Percentiles rank a stretch among this genome's conserved stretches.
These are phyloP conservation scores for Pempheris klunzingeri DNA, from an alignment of 2,797 vertebrate species.

Conservation along the genomic window DNA sequence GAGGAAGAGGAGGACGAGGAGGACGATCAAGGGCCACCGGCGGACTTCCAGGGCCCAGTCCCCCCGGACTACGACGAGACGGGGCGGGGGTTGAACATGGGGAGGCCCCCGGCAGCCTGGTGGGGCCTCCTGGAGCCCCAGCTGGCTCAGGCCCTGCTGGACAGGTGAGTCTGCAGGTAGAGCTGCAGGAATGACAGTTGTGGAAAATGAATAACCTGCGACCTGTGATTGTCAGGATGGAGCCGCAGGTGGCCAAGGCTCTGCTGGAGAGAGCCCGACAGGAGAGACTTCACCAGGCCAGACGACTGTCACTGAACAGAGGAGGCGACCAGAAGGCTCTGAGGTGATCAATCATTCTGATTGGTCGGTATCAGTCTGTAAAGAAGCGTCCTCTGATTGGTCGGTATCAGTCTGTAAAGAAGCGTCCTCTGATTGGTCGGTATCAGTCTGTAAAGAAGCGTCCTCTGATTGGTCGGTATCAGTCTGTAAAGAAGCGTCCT, in stretches of 20 bases:
- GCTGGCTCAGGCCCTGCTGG: conserved; percentile 81
- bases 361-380: too few species aligned
- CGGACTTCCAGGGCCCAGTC: conserved; percentile 74
- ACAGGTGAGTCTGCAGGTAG: too few species aligned
- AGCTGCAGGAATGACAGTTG: neutral
- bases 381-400: too few species aligned
- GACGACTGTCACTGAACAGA: conserved; percentile 16
- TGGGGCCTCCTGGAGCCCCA: conserved; percentile 78
- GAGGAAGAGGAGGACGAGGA: conserved; percentile 77
- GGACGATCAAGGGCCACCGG: conserved; percentile 45
- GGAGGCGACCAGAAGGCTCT: conserved; percentile 80
- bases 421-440: too few species aligned
- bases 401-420: too few species aligned
- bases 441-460: too few species aligned
- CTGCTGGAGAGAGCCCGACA: conserved; percentile 81
- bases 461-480: too few species aligned
- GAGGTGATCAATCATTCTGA: conserved; percentile 75
- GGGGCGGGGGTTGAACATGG: conserved; percentile 69
- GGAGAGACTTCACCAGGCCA: conserved; percentile 69
- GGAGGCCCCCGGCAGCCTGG: conserved; percentile 75
- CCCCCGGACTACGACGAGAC: conserved; percentile 85
- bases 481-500: too few species aligned
- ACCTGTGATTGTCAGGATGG: conserved; percentile 61
- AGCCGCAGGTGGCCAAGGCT: conserved; percentile 79
- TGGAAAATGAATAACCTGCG: neutral